These are phyloP conservation scores for Trissolcus brochymenae DNA, from an alignment of 2,888 invertebrate genomes.

Conservation along the genomic window DNA sequence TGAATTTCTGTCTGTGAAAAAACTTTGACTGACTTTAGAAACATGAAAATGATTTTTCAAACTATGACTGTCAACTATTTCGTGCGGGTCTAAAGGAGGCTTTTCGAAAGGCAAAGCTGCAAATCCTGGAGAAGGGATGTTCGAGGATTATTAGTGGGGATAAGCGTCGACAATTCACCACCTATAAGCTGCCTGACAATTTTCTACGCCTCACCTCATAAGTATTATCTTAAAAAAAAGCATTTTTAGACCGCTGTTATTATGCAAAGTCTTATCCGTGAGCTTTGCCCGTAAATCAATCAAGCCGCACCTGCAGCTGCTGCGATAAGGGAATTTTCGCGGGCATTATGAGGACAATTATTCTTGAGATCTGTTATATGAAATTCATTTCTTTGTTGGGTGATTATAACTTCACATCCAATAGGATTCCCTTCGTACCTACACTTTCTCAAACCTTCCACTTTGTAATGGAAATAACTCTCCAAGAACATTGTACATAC, in stretches of 20 bases:
- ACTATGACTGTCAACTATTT: constrained; percentile 49
- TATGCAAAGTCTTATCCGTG: constrained; percentile 25
- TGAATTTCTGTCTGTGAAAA: background rate
- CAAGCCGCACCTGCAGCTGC: constrained; percentile 27
- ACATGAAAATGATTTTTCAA: constrained; percentile 56
- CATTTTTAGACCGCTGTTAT: constrained; percentile 16
- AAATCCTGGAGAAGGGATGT: constrained; percentile 22
- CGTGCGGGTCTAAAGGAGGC: constrained; percentile 47
- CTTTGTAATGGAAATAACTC: constrained; percentile 53
- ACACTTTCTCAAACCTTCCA: background rate
- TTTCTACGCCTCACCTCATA: constrained; percentile 18
- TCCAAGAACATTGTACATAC: constrained; percentile 23
- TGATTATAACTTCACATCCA: background rate
- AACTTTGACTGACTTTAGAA: constrained; percentile 48
- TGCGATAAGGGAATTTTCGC: constrained; percentile 9
- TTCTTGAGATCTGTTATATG: constrained; percentile 5
- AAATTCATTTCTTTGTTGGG: background rate
- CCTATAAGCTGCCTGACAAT: constrained; percentile 25
- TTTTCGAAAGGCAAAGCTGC: constrained; percentile 47
- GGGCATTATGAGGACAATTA: constrained; percentile 9
- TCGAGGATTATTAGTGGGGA: constrained; percentile 25
- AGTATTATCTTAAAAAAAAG: background rate
- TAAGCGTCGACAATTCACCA: constrained; percentile 33
- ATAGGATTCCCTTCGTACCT: background rate
- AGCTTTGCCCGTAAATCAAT: constrained; percentile 36